Conservation (phyloP, 1,140 invertebrate genomes). For the Parapsyche elsis region DNA sequence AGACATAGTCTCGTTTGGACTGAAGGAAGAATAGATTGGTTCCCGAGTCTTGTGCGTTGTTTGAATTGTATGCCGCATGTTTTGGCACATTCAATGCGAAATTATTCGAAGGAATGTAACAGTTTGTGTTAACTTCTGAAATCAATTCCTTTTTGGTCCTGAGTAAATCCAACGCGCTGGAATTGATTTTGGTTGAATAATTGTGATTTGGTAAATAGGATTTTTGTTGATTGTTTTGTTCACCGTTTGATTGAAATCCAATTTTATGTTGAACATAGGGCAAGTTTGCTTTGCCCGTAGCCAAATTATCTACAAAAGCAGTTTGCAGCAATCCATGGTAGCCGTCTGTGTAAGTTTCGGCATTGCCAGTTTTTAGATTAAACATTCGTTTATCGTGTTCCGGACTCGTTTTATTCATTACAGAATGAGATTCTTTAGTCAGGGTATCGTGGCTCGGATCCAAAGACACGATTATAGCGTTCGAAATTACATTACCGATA, state of each 20-base stretch:
- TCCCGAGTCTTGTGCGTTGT: background rate
- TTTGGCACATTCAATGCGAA: background rate
- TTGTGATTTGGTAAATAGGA: background rate
- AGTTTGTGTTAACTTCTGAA: background rate
- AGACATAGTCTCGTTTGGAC: background rate
- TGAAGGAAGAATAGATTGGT: background rate
- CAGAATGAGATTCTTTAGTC: background rate
- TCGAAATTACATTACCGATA: slow-evolving; percentile 32
- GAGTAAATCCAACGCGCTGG: background rate
- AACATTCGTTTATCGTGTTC: background rate
- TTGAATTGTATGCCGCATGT: background rate
- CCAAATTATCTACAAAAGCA: background rate
- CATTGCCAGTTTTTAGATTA: background rate
- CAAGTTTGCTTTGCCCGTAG: background rate
- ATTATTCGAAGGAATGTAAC: background rate
- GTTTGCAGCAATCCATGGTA: background rate
- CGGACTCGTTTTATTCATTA: background rate
- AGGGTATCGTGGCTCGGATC: slow-evolving; percentile 12
- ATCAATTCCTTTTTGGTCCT: slow-evolving; percentile 5
- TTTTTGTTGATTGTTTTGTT: background rate
- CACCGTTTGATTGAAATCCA: background rate
- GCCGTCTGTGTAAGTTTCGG: background rate
- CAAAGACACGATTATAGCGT: slow-evolving; percentile 34
- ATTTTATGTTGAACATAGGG: background rate
- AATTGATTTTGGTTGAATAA: background rate